These are phyloP conservation scores for Lutraria rhynchaena DNA, from an alignment of 1,140 invertebrate species.

Conservation along the genomic window DNA sequence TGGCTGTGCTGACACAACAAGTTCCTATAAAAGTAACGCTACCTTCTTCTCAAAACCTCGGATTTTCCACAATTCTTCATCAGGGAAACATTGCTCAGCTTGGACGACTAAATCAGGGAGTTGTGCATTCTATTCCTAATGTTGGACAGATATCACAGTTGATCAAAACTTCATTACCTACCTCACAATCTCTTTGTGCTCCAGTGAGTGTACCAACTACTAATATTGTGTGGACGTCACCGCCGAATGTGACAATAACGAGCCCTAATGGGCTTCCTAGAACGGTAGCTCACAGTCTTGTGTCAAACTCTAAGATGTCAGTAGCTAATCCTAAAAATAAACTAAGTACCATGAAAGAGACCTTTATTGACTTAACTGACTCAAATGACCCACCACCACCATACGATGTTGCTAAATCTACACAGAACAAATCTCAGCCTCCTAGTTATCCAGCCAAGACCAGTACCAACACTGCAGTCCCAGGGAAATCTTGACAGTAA, in stretches of 20 bases:
- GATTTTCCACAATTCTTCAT: slow-evolving; percentile 37
- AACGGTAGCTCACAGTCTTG: slow-evolving; percentile 3
- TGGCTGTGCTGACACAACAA: slow-evolving; percentile 9
- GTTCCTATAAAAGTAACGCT: slow-evolving; percentile 18
- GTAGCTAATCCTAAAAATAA: neutral
- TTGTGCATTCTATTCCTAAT: slow-evolving; percentile 32
- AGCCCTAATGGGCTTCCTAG: slow-evolving; percentile 44
- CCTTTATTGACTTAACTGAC: slow-evolving; percentile 52
- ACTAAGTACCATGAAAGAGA: slow-evolving; percentile 26
- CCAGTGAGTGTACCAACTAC: slow-evolving; percentile 19
- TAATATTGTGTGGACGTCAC: slow-evolving; percentile 53
- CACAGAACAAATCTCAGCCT: slow-evolving; percentile 24
- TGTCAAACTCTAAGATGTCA: neutral
- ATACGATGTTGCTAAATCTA: slow-evolving; percentile 13
- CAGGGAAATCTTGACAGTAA: slow-evolving; percentile 52
- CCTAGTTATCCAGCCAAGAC: slow-evolving; percentile 31
- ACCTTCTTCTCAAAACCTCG: slow-evolving; percentile 35
- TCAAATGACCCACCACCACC: slow-evolving; percentile 44
- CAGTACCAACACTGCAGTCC: neutral
- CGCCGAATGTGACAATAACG: slow-evolving; percentile 47
- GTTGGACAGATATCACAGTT: slow-evolving; percentile 32
- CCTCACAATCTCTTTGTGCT: slow-evolving; percentile 23
- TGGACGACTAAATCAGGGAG: slow-evolving; percentile 10
- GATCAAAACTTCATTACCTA: slow-evolving; percentile 34
- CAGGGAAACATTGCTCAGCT: slow-evolving; percentile 43